Evolutionary conservation across 1,140 invertebrate species (phyloP).

Genomic region (Apis laboriosa): DNA sequence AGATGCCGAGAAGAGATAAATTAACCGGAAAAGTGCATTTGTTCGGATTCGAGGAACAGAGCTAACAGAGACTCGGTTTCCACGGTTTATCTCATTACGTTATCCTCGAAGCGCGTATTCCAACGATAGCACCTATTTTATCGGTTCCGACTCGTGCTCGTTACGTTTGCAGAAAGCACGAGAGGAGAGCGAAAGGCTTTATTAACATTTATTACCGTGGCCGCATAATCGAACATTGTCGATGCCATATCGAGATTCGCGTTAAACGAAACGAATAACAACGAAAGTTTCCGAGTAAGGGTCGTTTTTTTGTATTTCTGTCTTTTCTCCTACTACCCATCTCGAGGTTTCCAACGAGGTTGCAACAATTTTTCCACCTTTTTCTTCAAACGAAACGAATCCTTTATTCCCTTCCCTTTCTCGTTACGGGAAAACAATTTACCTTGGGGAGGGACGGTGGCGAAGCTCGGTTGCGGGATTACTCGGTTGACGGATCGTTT

Average conservation of each 20-base stretch:
- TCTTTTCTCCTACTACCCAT: no score
- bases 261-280: no score
- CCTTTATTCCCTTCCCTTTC: background rate
- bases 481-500: slow-evolving; percentile 23
- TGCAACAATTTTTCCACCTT: background rate
- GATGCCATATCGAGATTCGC: no score
- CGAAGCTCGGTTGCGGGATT: slow-evolving; percentile 6
- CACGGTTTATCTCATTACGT: no score
- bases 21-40: background rate
- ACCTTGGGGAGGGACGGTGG: background rate
- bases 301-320: background rate
- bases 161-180: background rate
- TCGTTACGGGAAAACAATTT: slow-evolving; percentile 39
- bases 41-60: no score
- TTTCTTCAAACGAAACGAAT: background rate
- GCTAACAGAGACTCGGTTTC: no score
- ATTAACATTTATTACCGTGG: no score
- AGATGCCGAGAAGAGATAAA: background rate
- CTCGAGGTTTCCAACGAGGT: background rate
- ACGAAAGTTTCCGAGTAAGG: background rate
- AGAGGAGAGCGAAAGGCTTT: no score
- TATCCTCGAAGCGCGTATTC: no score
- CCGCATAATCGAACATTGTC: no score
- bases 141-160: no score
- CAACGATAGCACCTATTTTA: no score